Evolutionary conservation across 2,888 invertebrate species (phyloP), one percentile per base, ranked within the genome.

Genomic region (Pteria penguin): DNA sequence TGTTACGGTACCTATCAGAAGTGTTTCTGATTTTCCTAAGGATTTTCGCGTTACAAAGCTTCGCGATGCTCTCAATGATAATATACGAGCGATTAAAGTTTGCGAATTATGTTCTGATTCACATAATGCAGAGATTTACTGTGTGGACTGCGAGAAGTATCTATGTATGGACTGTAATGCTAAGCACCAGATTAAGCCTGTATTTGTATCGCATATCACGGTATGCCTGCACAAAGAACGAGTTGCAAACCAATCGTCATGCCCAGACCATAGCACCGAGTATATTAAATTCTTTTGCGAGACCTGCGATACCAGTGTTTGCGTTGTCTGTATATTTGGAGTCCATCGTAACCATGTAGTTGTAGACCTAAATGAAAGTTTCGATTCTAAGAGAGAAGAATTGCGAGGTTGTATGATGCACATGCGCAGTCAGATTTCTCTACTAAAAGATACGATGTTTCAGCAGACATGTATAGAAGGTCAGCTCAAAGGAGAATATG

Each of bases 31-130:
- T 14, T 83, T 83, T 52, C 80, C 79, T 14, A 75, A 73, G 29
- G 84, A 84, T 72, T 84, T 84, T 60, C 68, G 81, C 33, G 69
- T 80, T 3, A 75, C 72, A n/a, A 77, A 76, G 57, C 71, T 84
- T 27, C 71, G 54, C 8, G 82, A 84, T 57, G 76, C 66, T 32
- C 62, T 80, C 52, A 67, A 76, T 18, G 62, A 31, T 2, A 61
- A 60, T n/a, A 78, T 67, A 27, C 55, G 67, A 18, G 27, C 33
- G 8, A 11, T 54, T 27, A 57, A 27, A 3, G n/a, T n/a, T 24
- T 82, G 82, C 73, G 75, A 78, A 1, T 24, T 81, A 4, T 82
- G 82, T 69, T 22, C 60, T 18, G 27, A 24, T 11, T 55, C 45
- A 18, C 31, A 33, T 31, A 52, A 68, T 32, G 73, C 78, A 4